Conservation (phyloP, 2,797 vertebrate species). For the Heterohyrax brucei region DNA sequence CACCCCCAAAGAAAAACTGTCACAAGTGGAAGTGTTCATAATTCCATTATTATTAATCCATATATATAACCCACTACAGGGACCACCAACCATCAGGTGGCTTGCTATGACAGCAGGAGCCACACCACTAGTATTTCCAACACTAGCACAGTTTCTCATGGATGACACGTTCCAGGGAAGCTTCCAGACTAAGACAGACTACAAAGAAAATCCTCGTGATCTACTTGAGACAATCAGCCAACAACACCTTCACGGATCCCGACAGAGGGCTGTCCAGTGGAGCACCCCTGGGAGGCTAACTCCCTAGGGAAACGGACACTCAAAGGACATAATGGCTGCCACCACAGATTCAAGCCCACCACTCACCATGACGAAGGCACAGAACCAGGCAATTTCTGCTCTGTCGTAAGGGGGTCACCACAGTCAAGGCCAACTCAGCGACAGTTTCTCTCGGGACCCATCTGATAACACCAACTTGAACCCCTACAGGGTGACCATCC, state of each 20-base stretch:
- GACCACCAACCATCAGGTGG: background rate
- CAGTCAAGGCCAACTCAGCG: background rate
- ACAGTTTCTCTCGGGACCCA: background rate
- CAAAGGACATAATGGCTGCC: background rate
- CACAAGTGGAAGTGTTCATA: background rate
- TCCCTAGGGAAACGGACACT: background rate
- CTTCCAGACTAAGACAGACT: too few species aligned
- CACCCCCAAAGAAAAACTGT: background rate
- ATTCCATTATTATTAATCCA: background rate
- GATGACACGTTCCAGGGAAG: background rate
- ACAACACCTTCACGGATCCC: background rate
- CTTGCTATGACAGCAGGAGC: background rate
- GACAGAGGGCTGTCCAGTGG: background rate
- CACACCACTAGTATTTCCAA: background rate
- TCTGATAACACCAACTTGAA: background rate
- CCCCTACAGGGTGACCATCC: background rate
- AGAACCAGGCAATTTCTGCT: background rate
- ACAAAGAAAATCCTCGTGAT: background rate
- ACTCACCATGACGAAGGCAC: background rate
- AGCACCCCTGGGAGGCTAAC: background rate
- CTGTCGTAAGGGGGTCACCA: background rate
- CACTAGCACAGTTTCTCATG: background rate
- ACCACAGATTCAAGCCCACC: background rate
- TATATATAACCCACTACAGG: background rate
- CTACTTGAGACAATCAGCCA: background rate